Percentiles rank a stretch among this genome's conserved stretches.
These are phyloP conservation scores for Hesperia comma DNA, from an alignment of 2,888 invertebrate genomes.

Conservation along the genomic window DNA sequence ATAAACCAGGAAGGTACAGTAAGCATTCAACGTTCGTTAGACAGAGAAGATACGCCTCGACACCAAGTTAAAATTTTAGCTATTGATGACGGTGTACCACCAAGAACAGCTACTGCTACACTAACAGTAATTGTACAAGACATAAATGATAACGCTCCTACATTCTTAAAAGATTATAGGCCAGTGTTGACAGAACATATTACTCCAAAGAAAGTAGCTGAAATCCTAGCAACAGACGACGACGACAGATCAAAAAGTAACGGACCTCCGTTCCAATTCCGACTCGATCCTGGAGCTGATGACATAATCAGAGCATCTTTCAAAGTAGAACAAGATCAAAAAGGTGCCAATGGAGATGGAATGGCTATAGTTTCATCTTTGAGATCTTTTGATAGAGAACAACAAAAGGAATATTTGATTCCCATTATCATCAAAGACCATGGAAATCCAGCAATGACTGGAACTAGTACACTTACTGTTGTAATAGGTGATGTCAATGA, in stretches of 20 bases:
- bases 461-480: constrained; percentile 97
- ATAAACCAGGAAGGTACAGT: constrained; percentile 98
- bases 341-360: constrained; percentile 98
- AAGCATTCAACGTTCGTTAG: constrained; percentile 95
- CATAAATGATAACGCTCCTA: constrained; percentile 97
- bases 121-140: constrained; percentile 97
- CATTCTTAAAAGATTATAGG: constrained; percentile 95
- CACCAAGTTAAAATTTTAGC: constrained; percentile 98
- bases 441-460: constrained; percentile 98
- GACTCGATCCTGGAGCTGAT: constrained; percentile 96
- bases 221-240: constrained; percentile 96
- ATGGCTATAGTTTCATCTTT: constrained; percentile 98
- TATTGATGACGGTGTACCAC: constrained; percentile 96
- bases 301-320: constrained; percentile 97
- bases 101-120: constrained; percentile 96
- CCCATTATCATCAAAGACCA: constrained; percentile 99
- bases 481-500: constrained; percentile 99
- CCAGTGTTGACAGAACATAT: constrained; percentile 97
- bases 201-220: constrained; percentile 95
- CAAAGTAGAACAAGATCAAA: constrained; percentile 98
- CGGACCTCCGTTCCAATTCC: constrained; percentile 98
- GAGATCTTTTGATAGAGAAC: constrained; percentile 96
- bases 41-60: constrained; percentile 96
- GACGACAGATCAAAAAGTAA: constrained; percentile 97
- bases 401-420: constrained; percentile 97